These are phyloP conservation scores for Siniperca undulata DNA, from an alignment of 2,797 vertebrate species.

Conservation along the genomic window DNA sequence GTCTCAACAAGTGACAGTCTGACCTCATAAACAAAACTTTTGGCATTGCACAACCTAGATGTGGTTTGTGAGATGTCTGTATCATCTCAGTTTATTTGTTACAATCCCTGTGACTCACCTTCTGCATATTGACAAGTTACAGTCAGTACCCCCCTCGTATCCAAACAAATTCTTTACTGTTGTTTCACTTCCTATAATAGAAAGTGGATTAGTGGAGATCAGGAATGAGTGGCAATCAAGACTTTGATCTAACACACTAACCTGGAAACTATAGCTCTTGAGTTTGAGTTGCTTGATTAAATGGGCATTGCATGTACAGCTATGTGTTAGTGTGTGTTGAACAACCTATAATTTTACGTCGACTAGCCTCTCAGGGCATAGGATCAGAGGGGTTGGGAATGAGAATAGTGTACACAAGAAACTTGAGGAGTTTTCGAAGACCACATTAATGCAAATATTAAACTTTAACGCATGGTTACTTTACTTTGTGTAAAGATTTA, in stretches of 20 bases:
- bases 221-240: slow-evolving; percentile 6
- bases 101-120: slow-evolving; percentile 62
- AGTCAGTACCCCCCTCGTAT: slow-evolving; percentile 10
- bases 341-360: slow-evolving; percentile 6
- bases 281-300: neutral
- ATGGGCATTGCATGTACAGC: neutral
- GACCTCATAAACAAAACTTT: slow-evolving; percentile 36
- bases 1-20: slow-evolving; percentile 12
- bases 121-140: slow-evolving; percentile 24
- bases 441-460: slow-evolving; percentile 71
- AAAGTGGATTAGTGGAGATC: slow-evolving; percentile 11
- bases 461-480: slow-evolving; percentile 77
- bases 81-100: slow-evolving; percentile 43
- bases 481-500: slow-evolving; percentile 56
- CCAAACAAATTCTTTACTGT: slow-evolving; percentile 21
- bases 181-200: slow-evolving; percentile 47
- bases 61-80: slow-evolving; percentile 35
- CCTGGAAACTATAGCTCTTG: neutral
- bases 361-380: neutral
- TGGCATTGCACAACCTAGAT: slow-evolving; percentile 37
- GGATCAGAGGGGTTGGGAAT: slow-evolving; percentile 16
- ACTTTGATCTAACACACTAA: slow-evolving; percentile 12
- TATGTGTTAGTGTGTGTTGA: neutral
- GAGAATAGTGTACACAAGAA: slow-evolving; percentile 18
- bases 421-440: slow-evolving; percentile 32